Evolutionary conservation across 2,888 invertebrate genomes (phyloP).

Genomic region (Nudaria mundana): DNA sequence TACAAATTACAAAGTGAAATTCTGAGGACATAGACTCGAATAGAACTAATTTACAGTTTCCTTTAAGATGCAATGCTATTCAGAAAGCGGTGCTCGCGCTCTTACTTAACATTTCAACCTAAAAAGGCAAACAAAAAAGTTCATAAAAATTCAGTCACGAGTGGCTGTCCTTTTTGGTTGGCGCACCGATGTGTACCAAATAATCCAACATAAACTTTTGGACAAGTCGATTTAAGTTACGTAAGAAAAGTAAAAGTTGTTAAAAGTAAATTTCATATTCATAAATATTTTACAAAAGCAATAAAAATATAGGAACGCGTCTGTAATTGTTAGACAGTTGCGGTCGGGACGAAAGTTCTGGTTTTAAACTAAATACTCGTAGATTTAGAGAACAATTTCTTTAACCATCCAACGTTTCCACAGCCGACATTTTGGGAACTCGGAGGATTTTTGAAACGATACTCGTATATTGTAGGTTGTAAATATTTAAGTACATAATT

Average conservation of each 20-base stretch:
- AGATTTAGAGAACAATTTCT: no score
- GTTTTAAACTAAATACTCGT: no score
- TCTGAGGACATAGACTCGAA: no score
- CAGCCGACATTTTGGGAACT: no score
- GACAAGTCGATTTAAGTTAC: slow-evolving; percentile 75
- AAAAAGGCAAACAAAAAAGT: slow-evolving; percentile 66
- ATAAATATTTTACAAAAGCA: slow-evolving; percentile 28
- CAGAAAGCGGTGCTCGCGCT: slow-evolving; percentile 46
- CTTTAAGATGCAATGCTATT: slow-evolving; percentile 50
- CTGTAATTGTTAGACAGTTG: slow-evolving; percentile 20
- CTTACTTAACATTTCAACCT: slow-evolving; percentile 57
- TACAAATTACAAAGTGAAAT: no score
- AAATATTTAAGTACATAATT: no score
- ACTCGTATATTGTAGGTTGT: no score
- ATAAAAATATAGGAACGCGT: slow-evolving; percentile 14
- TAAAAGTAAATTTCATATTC: slow-evolving; percentile 44
- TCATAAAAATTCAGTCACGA: slow-evolving; percentile 67
- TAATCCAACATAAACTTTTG: slow-evolving; percentile 61
- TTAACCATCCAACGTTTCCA: no score
- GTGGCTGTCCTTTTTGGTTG: slow-evolving; percentile 63
- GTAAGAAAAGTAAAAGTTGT: slow-evolving; percentile 47
- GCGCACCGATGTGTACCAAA: slow-evolving; percentile 52
- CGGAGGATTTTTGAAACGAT: no score
- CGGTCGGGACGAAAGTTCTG: slow-evolving; percentile 6
- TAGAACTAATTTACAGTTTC: slow-evolving; percentile 51